A percentile compares a stretch with the other conserved stretches of the same genome.
phyloP scores from a whole-genome alignment of 2,888 invertebrate species.

The Malthinus flaveolus region DNA sequence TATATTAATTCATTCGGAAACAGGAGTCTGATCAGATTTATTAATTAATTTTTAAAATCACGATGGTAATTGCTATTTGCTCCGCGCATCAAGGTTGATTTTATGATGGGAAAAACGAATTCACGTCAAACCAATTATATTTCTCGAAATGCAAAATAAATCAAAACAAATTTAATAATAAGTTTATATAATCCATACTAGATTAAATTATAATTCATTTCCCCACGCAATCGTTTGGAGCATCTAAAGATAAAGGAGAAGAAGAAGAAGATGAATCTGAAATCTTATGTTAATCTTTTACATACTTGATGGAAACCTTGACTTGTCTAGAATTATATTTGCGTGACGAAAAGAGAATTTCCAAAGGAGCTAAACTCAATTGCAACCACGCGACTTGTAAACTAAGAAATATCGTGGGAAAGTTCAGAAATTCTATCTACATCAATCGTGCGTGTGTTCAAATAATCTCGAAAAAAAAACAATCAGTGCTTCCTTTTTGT shows the following conservation, averaged over 20 bases:
- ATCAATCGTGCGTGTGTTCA: conserved; percentile 31
- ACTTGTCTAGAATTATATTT: conserved; percentile 8
- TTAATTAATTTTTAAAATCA: not conserved
- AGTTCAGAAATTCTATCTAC: conserved; percentile 36
- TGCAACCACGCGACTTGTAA: conserved; percentile 28
- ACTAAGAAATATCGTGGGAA: conserved; percentile 35
- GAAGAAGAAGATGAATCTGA: too few relatives aligned
- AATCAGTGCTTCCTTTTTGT: conserved; percentile 27
- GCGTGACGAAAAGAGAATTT: conserved; percentile 20
- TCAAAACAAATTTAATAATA: conserved; percentile 2
- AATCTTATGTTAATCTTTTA: not conserved
- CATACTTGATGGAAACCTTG: conserved; percentile 1
- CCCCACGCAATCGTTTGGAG: conserved; percentile 15
- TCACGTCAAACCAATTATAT: conserved; percentile 21
- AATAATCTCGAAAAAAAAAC: conserved; percentile 10
- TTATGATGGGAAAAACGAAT: conserved; percentile 4
- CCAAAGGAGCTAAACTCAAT: conserved; percentile 22
- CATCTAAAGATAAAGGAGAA: not conserved
- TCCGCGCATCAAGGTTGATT: not conserved
- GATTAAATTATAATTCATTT: conserved; percentile 1
- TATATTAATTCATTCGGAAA: too few relatives aligned
- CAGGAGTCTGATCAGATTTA: too few relatives aligned
- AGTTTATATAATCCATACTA: too few relatives aligned
- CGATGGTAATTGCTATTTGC: not conserved
- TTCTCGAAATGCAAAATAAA: conserved; percentile 18